These are phyloP conservation scores for Balanococcus diminutus DNA, from an alignment of 2,888 invertebrate genomes.

Conservation along the genomic window DNA sequence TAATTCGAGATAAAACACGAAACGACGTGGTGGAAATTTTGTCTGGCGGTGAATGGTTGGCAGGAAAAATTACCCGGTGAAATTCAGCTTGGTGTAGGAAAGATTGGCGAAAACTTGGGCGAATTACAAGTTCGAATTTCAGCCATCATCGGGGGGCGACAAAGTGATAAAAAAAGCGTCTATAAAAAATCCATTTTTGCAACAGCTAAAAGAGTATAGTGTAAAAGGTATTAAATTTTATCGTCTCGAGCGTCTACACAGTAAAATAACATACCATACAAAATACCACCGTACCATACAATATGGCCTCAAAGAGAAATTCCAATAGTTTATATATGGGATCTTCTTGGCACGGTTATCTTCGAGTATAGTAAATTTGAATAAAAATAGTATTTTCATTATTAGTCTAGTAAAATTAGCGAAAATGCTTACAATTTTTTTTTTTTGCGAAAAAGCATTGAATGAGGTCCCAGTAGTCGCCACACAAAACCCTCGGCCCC, in stretches of 20 bases:
- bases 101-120: background rate
- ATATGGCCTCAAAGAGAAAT: background rate
- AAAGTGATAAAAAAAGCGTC: background rate
- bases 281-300: background rate
- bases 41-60: too few species aligned
- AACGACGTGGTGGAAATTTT: background rate
- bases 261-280: background rate
- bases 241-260: background rate
- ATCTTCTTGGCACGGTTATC: background rate
- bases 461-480: too few species aligned
- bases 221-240: constrained; percentile 15
- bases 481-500: too few species aligned
- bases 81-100: background rate
- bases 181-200: constrained; percentile 12
- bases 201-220: background rate
- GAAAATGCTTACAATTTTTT: too few species aligned
- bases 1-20: background rate
- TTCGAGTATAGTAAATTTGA: background rate
- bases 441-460: too few species aligned
- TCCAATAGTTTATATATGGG: background rate
- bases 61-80: background rate
- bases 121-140: background rate
- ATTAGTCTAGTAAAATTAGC: background rate
- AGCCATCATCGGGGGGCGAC: background rate
- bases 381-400: constrained; percentile 13